Evolutionary conservation across 2,797 vertebrate genomes (phyloP).

Genomic region (Mormyrus hasselquistii): DNA sequence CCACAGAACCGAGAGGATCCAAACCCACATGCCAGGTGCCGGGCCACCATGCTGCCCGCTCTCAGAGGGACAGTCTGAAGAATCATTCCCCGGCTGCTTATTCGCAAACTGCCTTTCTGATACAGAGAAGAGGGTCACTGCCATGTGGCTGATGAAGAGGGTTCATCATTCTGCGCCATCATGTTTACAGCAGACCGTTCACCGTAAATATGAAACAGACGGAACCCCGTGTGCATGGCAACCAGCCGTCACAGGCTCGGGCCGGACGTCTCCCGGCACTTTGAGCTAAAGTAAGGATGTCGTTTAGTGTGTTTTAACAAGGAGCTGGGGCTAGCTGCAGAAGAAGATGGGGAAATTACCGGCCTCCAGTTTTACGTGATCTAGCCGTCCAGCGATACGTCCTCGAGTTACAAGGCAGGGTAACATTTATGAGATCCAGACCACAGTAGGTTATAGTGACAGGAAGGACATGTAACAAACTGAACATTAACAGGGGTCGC

Average conservation of each 20-base stretch:
- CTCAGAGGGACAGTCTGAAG: background rate
- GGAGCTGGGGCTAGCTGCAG: background rate
- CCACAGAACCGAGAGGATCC: background rate
- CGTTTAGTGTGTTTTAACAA: background rate
- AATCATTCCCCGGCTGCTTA: background rate
- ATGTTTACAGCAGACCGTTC: background rate
- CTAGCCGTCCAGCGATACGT: background rate
- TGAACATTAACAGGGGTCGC: background rate
- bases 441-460: background rate
- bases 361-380: background rate
- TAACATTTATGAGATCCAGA: background rate
- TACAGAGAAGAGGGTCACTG: background rate
- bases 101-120: background rate
- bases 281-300: background rate
- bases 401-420: background rate
- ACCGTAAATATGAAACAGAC: background rate
- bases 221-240: background rate
- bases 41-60: background rate
- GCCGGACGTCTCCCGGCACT: background rate
- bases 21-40: background rate
- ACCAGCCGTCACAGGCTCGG: background rate
- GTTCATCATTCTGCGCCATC: background rate
- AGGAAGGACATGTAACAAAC: constrained; percentile 1
- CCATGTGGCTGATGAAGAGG: background rate
- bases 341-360: background rate